phyloP scores from a whole-genome alignment of 2,888 invertebrate species.

The Phragmatobia fuliginosa region DNA sequence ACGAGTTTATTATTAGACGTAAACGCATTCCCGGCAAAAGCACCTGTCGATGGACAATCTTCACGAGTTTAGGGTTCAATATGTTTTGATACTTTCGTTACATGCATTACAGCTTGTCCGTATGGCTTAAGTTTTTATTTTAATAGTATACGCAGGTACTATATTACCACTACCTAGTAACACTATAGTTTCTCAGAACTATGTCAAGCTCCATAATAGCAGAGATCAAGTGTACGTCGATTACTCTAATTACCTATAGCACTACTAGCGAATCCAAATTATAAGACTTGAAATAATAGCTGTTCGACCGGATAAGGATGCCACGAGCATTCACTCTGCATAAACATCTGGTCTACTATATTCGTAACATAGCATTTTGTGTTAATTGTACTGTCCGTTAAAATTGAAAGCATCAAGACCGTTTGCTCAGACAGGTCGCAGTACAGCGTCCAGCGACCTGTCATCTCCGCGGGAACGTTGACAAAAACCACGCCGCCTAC shows the following conservation, averaged over 20 bases:
- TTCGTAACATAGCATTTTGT: slow-evolving; percentile 39
- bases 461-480: slow-evolving; percentile 86
- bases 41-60: slow-evolving; percentile 68
- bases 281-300: slow-evolving; percentile 19
- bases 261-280: slow-evolving; percentile 29
- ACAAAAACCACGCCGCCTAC: slow-evolving; percentile 86
- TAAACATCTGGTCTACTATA: slow-evolving; percentile 22
- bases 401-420: slow-evolving; percentile 77
- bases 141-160: not conserved
- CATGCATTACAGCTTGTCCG: not conserved
- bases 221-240: slow-evolving; percentile 28
- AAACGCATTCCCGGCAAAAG: slow-evolving; percentile 47
- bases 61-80: slow-evolving; percentile 27
- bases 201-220: slow-evolving; percentile 28
- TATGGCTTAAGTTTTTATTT: not conserved
- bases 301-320: slow-evolving; percentile 18
- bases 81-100: slow-evolving; percentile 54
- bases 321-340: slow-evolving; percentile 17
- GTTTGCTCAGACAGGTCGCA: slow-evolving; percentile 71
- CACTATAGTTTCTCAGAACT: slow-evolving; percentile 31
- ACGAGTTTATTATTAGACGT: slow-evolving; percentile 52
- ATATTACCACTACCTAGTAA: slow-evolving; percentile 5
- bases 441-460: slow-evolving; percentile 84
- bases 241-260: slow-evolving; percentile 48
- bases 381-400: slow-evolving; percentile 42